Base-by-base conservation (phyloP, 2,113 vertebrate species). In the Girardinichthys multiradiatus region DNA sequence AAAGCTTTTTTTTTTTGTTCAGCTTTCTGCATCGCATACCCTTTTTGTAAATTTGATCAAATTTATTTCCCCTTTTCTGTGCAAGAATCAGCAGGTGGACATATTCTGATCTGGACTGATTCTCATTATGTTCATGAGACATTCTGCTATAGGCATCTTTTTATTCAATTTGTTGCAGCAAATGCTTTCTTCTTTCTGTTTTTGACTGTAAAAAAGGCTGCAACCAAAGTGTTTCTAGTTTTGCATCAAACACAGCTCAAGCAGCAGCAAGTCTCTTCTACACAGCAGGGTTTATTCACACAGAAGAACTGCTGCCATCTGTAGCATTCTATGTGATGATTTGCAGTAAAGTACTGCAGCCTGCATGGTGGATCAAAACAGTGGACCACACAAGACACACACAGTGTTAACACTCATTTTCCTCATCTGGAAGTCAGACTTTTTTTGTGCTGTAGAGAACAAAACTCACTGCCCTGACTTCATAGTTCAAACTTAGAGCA, bases 301-400 rank as follows among this genome's bases (percentile, higher is more conserved):
- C 64, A 24, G 79, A 84, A 81, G 62, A 71, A 71, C 70, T 48
- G 35, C 64, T 62, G 71, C 68, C 70, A 33, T 76, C 75, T 86
- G 77, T 35, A 37, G 45, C 57, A 82, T 88, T 88, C 79, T 70
- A 70, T 83, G 87, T 91, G 81, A 86, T 84, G 79, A 70, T 37
- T 64, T 14, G 33, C 19, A 65, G 79, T 70, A 59, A 79, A 63
- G 29, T 85, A 78, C 74, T 82, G 75, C 75, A 86, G 74, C 80
- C 74, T 80, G 75, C 75, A 86, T 76, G 1, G 2, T 30, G 83
- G 82, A 91, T 89, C 87, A 89, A 79, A 89, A 78, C 68, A 7
- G 33, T 1, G 37, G 61, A 73, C 72, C 79, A 66, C 60, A 57
- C 82, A 73, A 64, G 30, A 61, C 58, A 15, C 58, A 15, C 28